Evolutionary conservation across 2,113 vertebrate genomes (phyloP).

Genomic region (Misgurnus anguillicaudatus): DNA sequence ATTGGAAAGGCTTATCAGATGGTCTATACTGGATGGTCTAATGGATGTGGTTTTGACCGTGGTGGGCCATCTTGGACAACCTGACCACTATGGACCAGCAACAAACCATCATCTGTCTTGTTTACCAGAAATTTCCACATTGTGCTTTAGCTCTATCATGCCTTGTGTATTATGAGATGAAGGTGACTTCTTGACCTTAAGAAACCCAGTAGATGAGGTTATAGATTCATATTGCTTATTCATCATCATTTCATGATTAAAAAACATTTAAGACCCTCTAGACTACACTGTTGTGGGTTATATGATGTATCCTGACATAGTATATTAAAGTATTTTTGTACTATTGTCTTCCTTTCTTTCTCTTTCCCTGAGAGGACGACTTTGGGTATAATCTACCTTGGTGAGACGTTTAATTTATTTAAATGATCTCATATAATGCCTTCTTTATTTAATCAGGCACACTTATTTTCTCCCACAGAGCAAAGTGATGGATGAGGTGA

Average conservation of each 20-base stretch:
- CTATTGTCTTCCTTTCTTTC: conserved; percentile 3
- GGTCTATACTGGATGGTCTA: neutral
- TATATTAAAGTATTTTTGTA: neutral
- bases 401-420: conserved; percentile 51
- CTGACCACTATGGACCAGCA: neutral
- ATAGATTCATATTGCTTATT: neutral
- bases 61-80: neutral
- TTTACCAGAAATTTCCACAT: neutral
- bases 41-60: neutral
- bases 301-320: neutral
- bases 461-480: conserved; percentile 46
- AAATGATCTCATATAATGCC: conserved; percentile 53
- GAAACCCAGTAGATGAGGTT: conserved; percentile 16
- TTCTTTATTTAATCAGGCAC: conserved; percentile 54
- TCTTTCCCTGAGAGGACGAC: neutral
- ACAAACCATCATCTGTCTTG: neutral
- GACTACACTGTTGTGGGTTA: neutral
- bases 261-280: neutral
- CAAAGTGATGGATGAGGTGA: conserved; percentile 47
- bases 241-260: neutral
- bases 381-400: conserved; percentile 43
- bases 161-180: neutral
- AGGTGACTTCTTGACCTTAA: conserved; percentile 10
- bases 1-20: neutral
- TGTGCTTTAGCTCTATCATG: too few relatives aligned